These are phyloP conservation scores for Psittacula cyanocephala DNA, from an alignment of 2,113 vertebrate species.

Conservation along the genomic window DNA sequence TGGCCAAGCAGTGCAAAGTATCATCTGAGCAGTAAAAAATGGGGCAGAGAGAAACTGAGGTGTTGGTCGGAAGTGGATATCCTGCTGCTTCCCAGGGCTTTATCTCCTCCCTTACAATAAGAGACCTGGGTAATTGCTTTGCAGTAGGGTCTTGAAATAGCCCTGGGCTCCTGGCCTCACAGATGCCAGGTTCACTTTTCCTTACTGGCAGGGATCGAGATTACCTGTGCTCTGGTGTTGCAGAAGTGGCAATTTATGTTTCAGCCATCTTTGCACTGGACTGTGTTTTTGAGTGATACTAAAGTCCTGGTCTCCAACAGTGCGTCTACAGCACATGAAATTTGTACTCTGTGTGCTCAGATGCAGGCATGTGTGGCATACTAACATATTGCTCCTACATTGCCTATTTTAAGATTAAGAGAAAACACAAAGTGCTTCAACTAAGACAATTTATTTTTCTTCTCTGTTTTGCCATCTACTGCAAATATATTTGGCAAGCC, in stretches of 20 bases:
- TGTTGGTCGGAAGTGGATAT: background rate
- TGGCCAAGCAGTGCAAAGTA: background rate
- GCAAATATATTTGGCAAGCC: conserved; percentile 28
- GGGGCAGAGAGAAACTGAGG: background rate
- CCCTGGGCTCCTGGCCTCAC: background rate
- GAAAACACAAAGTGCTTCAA: background rate
- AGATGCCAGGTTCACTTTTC: background rate
- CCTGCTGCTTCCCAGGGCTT: background rate
- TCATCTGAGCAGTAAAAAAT: background rate
- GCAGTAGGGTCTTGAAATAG: background rate
- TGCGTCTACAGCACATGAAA: background rate
- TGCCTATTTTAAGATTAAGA: background rate
- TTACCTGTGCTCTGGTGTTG: background rate
- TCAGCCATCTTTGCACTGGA: background rate
- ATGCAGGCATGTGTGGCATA: background rate
- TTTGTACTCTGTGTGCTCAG: background rate
- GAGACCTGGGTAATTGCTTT: background rate
- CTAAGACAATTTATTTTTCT: conserved; percentile 14
- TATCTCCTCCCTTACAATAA: background rate
- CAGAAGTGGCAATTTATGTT: background rate
- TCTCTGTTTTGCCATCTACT: conserved; percentile 1
- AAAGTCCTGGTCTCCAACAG: background rate
- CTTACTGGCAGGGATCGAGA: background rate
- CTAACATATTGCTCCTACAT: background rate
- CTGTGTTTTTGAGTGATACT: background rate